Evolutionary conservation across 2,113 vertebrate genomes (phyloP).

Genomic region (Pteropus alecto): DNA sequence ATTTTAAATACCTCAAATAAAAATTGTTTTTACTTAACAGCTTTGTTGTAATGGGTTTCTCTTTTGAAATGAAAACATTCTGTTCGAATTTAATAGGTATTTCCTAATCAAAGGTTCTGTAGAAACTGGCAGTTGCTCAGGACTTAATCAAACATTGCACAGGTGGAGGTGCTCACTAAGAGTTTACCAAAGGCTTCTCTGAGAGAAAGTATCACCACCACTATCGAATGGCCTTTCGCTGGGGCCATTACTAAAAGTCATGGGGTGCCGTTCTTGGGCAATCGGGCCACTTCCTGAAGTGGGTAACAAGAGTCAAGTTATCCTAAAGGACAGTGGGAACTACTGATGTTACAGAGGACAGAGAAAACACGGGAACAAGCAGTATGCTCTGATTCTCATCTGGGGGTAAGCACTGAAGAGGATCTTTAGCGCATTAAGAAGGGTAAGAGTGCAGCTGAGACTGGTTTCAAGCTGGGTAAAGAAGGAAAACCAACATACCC

Average conservation of each 20-base stretch:
- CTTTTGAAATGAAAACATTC: conserved; percentile 38
- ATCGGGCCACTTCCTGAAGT: not conserved
- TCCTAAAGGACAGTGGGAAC: not conserved
- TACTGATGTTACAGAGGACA: not conserved
- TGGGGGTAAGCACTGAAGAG: not conserved
- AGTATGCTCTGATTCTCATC: not conserved
- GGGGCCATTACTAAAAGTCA: not conserved
- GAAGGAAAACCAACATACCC: not conserved
- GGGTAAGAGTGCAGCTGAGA: not conserved
- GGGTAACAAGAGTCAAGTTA: not conserved
- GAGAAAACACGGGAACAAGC: not conserved
- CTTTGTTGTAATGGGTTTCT: conserved; percentile 14
- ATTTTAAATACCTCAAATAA: conserved; percentile 7
- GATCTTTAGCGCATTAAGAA: not conserved
- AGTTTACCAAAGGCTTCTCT: not conserved
- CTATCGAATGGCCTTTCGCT: not conserved
- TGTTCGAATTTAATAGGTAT: not conserved
- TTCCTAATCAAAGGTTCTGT: not conserved
- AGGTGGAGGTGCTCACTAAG: not conserved
- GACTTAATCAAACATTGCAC: not conserved
- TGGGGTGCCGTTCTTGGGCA: not conserved
- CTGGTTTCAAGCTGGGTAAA: not conserved
- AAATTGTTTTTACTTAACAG: conserved; percentile 27
- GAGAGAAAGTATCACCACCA: not conserved
- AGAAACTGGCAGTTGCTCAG: not conserved